phyloP scores from a whole-genome alignment of 2,797 vertebrate genomes.

The Remorina albescens region DNA sequence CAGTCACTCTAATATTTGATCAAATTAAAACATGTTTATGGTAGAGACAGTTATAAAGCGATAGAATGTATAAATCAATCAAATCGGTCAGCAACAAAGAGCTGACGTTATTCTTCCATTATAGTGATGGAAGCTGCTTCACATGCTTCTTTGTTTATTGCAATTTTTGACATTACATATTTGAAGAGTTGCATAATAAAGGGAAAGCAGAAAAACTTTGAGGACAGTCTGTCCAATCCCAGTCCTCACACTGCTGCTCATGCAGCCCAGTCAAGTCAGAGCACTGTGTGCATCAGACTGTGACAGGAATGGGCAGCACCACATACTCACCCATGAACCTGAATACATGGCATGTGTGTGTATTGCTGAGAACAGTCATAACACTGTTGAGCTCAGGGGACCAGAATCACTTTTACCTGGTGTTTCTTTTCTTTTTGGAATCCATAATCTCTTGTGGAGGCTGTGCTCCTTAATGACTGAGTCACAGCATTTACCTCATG shows the following conservation, averaged over 20 bases:
- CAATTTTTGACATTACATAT: not conserved
- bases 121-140: not conserved
- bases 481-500: conserved; percentile 20
- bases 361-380: not conserved
- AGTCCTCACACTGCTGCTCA: not conserved
- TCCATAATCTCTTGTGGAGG: not conserved
- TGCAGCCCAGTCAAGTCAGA: conserved; percentile 6
- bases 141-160: not conserved
- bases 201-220: not conserved
- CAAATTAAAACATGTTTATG: not conserved
- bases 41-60: not conserved
- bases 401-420: conserved; percentile 12
- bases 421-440: not conserved
- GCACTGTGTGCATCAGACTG: conserved; percentile 33
- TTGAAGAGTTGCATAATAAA: not conserved
- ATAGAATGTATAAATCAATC: not conserved
- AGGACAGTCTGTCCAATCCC: not conserved
- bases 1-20: not conserved
- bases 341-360: conserved; percentile 26
- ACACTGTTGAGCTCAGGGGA: conserved; percentile 21
- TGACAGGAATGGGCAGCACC: conserved; percentile 26
- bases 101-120: not conserved
- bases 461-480: not conserved
- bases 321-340: conserved; percentile 3
- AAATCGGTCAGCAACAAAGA: not conserved